Base-by-base conservation (phyloP, 1,140 invertebrate genomes). In the Pentalonia nigronervosa region DNA sequence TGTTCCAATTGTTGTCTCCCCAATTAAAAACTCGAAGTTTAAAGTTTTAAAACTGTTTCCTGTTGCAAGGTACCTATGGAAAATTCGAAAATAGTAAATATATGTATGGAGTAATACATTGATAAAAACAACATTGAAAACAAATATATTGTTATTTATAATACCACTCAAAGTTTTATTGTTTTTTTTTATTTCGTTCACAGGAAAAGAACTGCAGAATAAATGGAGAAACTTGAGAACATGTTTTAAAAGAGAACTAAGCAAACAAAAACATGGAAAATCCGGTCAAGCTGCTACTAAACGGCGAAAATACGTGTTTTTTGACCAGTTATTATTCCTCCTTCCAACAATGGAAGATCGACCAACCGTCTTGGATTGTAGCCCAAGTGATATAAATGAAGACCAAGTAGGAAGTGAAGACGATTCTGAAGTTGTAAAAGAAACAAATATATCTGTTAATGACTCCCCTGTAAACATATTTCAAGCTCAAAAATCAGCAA, bases 61-160 rank as follows among this genome's bases (percentile, higher is more conserved):
- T 67, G 76, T 93, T 50, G 94, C 94, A n/a, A 94, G 86, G 53
- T 94, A 94, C 93, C 93, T 94, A 86, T 89, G 94, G 94, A 36
- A 81, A 94, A 94, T 93, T 1, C 76, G 34, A 83, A 83, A 83
- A 83, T 36, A 83, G 76, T 83, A 34, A 81, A 7, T 6, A 36
- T 81, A 7, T 81, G 76, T 81, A 7, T 21, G 76, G 76, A 36
- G 76, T 81, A n/a, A 81, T 81, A 81, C n/a, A 81, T 81, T 34
- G n/a, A 81, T 81, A 81, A 83, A 83, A 36, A 83, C 34, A 21
- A 83, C 76, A 41, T 41, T 83, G n/a, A 83, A 8, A 83, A 36
- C 1, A 36, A 83, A 83, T 83, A 41, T 83, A 83, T 83, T 83
- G n/a, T 83, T 83, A 83, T 83, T 83, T 41, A 34, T 83, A 83